Base-by-base conservation (phyloP, 2,113 vertebrate genomes). In the Menura novaehollandiae region DNA sequence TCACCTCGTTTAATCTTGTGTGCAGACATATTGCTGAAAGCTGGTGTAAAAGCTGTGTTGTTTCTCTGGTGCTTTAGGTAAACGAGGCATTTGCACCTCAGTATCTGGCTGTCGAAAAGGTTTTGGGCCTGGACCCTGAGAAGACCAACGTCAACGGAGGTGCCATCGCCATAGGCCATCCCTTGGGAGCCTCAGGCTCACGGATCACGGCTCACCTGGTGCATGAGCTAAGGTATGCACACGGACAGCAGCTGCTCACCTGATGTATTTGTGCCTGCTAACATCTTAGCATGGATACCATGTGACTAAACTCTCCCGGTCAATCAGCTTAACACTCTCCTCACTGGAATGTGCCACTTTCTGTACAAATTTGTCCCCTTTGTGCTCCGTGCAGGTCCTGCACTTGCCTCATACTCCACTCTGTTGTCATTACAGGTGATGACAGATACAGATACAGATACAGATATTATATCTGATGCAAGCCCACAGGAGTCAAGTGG, bases 31-130 rank as follows among this genome's bases (percentile, higher is more conserved):
- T 47, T 66, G 30, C 56, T 53, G 69, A 32, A 51, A 47, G 21
- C 62, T 37, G 7, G 2, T 10, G 15, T 60, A 6, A 13, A 37
- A 35, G 24, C 10, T 20, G 4, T 39, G 2, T 33, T 27, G 6
- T 75, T 75, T 66, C 47, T 53, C 14, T 74, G 33, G 12, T 69
- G 30, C 91, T 95, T 44, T 86, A 99, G 99, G 99, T 99, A 68
- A 99, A 99, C 13, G 99, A 99, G 97, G 99, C 99, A 0, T 99
- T 99, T 97, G 99, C 99, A 44, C 33, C 99, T 28, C 99, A 99
- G 95, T 99, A 98, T 92, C 95, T 99, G 71, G 97, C 99, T 12
- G 99, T 99, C 6, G 97, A 99, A 64, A 99, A 98, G 52, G 98
- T 93, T 73, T 92, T 99, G 81, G 98, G 97, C 22, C 97, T 99